These are phyloP conservation scores for Mayetiola destructor DNA, from an alignment of 2,888 invertebrate species.

Conservation along the genomic window DNA sequence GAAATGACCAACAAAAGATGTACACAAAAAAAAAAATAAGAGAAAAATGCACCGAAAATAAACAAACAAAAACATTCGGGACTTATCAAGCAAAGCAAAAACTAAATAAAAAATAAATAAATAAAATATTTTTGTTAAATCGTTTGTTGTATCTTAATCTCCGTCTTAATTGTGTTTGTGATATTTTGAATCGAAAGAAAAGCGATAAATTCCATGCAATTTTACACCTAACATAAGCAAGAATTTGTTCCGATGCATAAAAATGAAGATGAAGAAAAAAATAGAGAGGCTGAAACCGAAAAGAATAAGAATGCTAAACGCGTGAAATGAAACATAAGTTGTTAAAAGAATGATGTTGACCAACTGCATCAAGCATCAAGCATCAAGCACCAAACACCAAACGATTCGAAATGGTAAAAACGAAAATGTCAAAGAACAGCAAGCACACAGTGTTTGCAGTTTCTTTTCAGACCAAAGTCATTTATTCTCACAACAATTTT, in stretches of 20 bases:
- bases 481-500: too few relatives aligned
- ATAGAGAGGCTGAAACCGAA: background rate
- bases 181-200: slow-evolving; percentile 4
- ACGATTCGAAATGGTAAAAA: slow-evolving; percentile 4
- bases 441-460: too few relatives aligned
- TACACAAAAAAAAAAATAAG: too few relatives aligned
- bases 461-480: too few relatives aligned
- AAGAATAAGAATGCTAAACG: background rate
- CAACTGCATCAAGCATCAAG: too few relatives aligned
- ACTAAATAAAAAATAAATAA: too few relatives aligned
- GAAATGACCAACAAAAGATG: too few relatives aligned
- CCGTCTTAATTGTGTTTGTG: slow-evolving; percentile 9
- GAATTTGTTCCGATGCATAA: background rate
- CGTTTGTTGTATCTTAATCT: slow-evolving; percentile 13
- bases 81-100: too few relatives aligned
- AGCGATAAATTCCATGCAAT: slow-evolving; percentile 13
- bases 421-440: slow-evolving; percentile 8
- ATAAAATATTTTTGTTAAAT: too few relatives aligned
- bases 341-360: background rate
- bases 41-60: too few relatives aligned
- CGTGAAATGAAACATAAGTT: background rate
- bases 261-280: background rate
- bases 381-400: background rate
- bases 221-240: slow-evolving; percentile 11
- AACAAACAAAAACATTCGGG: too few relatives aligned